These are phyloP conservation scores for Hemiscyllium ocellatum DNA, from an alignment of 2,113 vertebrate genomes.

Conservation along the genomic window DNA sequence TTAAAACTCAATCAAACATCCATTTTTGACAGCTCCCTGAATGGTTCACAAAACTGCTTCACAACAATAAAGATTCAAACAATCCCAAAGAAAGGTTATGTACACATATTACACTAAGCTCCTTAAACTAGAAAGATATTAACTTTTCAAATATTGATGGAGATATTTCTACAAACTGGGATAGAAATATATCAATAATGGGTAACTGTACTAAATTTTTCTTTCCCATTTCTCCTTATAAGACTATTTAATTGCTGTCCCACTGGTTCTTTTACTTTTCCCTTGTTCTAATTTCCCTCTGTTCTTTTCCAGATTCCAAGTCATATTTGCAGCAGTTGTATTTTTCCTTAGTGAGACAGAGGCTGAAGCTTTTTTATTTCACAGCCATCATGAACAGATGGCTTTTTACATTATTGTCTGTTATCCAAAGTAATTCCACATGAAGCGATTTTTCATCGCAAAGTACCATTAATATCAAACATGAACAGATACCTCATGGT, in stretches of 20 bases:
- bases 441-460: not conserved
- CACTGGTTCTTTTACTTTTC: not conserved
- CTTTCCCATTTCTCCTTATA: not conserved
- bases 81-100: not conserved
- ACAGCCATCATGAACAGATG: not conserved
- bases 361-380: not conserved
- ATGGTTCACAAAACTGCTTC: not conserved
- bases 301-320: not conserved
- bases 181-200: not conserved
- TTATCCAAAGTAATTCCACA: constrained; percentile 8
- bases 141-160: not conserved
- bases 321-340: not conserved
- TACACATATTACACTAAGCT: not conserved
- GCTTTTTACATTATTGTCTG: not conserved
- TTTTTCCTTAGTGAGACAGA: not conserved
- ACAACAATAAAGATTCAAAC: not conserved
- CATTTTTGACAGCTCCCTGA: not conserved
- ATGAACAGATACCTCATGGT: not conserved
- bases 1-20: no score
- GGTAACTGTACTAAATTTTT: not conserved
- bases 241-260: not conserved
- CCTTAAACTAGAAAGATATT: not conserved
- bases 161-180: not conserved
- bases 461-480: not conserved
- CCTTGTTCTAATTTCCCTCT: not conserved